Evolutionary conservation across 1,140 invertebrate species (phyloP).

Genomic region (Stegodyphus dumicola): DNA sequence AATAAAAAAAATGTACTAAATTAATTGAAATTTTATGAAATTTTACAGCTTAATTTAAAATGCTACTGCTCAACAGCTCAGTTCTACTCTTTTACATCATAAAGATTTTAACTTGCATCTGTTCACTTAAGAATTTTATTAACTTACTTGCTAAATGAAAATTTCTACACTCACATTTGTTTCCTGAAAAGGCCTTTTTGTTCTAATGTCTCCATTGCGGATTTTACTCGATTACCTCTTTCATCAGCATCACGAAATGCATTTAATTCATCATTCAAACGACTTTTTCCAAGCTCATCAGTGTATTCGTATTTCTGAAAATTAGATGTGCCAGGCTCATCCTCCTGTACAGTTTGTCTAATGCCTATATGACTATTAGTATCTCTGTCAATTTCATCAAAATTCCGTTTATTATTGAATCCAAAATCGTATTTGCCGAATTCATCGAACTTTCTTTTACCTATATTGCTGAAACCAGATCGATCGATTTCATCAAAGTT

Average conservation of each 20-base stretch:
- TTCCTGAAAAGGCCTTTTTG: not conserved
- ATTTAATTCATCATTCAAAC: not conserved
- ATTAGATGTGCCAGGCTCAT: conserved; percentile 69
- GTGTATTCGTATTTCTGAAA: conserved; percentile 59
- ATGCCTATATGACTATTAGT: conserved; percentile 72
- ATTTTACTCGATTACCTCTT: not conserved
- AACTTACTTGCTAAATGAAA: not conserved
- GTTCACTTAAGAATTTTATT: not conserved
- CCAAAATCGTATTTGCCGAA: conserved; percentile 71
- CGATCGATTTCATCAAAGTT: conserved; percentile 75
- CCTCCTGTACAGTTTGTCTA: conserved; percentile 68
- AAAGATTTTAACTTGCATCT: not conserved
- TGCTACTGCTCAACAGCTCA: not conserved
- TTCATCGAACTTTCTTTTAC: conserved; percentile 72
- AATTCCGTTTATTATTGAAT: conserved; percentile 23
- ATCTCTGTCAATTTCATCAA: conserved; percentile 59
- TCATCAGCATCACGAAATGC: not conserved
- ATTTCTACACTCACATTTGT: not conserved
- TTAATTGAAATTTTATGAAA: not conserved
- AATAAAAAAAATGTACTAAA: not conserved
- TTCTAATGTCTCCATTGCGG: not conserved
- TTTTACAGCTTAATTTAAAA: not conserved
- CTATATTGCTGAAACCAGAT: conserved; percentile 60
- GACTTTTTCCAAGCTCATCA: not conserved
- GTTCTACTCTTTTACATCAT: not conserved